These are phyloP conservation scores for Centropristis striata DNA, from an alignment of 2,113 vertebrate species.

Conservation along the genomic window DNA sequence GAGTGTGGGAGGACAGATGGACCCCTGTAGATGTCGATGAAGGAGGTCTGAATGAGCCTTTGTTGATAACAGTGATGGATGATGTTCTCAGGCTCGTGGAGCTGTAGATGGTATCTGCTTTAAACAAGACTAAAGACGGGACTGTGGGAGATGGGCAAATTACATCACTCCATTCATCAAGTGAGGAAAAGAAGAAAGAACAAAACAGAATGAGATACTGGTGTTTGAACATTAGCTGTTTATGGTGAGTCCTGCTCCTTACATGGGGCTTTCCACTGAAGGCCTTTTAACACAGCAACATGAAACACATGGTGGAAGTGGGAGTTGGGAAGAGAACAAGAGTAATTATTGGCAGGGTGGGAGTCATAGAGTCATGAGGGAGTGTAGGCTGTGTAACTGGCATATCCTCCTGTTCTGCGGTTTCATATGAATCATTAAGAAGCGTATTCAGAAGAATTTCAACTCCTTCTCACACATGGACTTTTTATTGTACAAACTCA, in stretches of 20 bases:
- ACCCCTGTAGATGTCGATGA: conserved; percentile 35
- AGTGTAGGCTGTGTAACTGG: conserved; percentile 49
- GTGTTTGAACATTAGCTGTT: conserved; percentile 55
- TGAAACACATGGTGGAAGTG: conserved; percentile 61
- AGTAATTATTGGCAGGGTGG: conserved; percentile 54
- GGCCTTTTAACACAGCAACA: conserved; percentile 60
- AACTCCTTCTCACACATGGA: conserved; percentile 36
- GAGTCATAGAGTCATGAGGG: conserved; percentile 59
- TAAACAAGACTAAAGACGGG: conserved; percentile 39
- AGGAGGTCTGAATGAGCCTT: conserved; percentile 51
- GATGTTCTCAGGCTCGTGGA: conserved; percentile 37
- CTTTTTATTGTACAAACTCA: conserved; percentile 28
- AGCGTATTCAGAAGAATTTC: conserved; percentile 42
- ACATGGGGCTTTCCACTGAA: conserved; percentile 62
- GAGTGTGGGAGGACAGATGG: conserved; percentile 32
- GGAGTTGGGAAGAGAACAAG: conserved; percentile 62
- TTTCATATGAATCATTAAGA: conserved; percentile 70
- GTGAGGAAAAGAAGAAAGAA: conserved; percentile 15
- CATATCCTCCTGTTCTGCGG: conserved; percentile 54
- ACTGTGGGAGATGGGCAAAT: conserved; percentile 35
- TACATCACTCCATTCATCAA: conserved; percentile 42
- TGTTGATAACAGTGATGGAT: conserved; percentile 69
- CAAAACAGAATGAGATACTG: conserved; percentile 35
- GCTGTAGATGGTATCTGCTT: conserved; percentile 61
- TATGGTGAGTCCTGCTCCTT: conserved; percentile 54